Base-by-base conservation (phyloP, 2,797 vertebrate genomes). In the Aphelocoma californica region DNA sequence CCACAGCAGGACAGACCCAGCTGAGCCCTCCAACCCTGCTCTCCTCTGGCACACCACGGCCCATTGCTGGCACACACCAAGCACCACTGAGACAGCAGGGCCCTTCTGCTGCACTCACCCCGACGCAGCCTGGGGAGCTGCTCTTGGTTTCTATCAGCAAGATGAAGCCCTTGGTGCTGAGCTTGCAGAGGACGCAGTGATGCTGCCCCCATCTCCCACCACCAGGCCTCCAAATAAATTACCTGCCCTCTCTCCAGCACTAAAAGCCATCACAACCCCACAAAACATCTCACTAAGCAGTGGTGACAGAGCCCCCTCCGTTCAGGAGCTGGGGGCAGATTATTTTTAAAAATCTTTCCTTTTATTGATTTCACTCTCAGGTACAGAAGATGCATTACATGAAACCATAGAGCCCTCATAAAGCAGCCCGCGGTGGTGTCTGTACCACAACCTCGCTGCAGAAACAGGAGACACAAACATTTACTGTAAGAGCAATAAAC, bases 401-500 rank as follows among this genome's bases (percentile, higher is more conserved):
- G 20, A 86, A 91, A 87, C 79, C 78, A 24, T 21, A 67, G 77
- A 92, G 51, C 54, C 78, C 86, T 90, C 90, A 77, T 57, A 60
- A 88, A 90, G 32, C 3, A 15, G 66, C 9, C 36, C 5, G 3
- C 1, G 2, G 74, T 25, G 4, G 14, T 62, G 85, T 31, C 88
- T 77, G 69, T 24, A 50, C 93, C 94, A 80, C 79, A 88, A 78
- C 66, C 88, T 62, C 84, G 9, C 18, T 47, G 89, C 70, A 50
- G 85, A 20, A 44, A 12, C 28, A 17, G 77, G 70, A 81, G 93
- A 89, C 9, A 62, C 80, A 77, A 87, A 71, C 73, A 32, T 61
- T 95, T 95, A 78, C 88, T 7, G 81, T 26, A 91, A 96, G 20
- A 65, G 89, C 75, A 64, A 83, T 83, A 77, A 96, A 86, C 14